Conservation (phyloP, 2,888 invertebrate species). For the Crocallis elinguaria region DNA sequence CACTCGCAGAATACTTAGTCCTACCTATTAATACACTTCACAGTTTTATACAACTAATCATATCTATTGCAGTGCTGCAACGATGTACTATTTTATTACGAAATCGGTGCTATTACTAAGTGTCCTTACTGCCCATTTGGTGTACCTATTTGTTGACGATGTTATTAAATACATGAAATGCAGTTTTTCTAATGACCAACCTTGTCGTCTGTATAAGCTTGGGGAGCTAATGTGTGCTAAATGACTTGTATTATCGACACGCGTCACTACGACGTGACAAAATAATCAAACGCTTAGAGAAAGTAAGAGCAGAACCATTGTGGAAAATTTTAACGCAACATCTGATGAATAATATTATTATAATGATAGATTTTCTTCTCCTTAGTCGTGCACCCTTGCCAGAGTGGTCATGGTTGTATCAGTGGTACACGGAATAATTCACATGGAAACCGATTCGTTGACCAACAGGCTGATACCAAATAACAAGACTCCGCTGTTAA, state of each 20-base stretch:
- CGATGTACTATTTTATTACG: no score
- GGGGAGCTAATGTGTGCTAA: conserved; percentile 62
- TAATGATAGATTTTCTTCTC: no score
- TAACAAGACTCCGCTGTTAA: not conserved
- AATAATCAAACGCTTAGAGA: not conserved
- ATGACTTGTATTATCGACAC: conserved; percentile 62
- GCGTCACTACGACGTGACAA: conserved; percentile 26
- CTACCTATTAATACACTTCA: no score
- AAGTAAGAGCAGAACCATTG: not conserved
- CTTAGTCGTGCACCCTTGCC: no score
- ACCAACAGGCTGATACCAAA: not conserved
- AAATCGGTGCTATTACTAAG: conserved; percentile 1
- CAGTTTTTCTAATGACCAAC: conserved; percentile 75
- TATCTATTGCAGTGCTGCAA: no score
- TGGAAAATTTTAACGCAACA: not conserved
- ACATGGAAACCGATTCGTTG: not conserved
- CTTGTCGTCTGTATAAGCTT: conserved; percentile 40
- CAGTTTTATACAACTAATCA: no score
- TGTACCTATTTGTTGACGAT: no score
- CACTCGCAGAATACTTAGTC: no score
- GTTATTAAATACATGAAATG: conserved; percentile 83
- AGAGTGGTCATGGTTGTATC: no score
- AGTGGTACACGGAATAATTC: not conserved
- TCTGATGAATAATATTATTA: no score
- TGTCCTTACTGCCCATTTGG: not conserved